Conservation (phyloP, 2,888 invertebrate species). For the Phytoseiulus persimilis region DNA sequence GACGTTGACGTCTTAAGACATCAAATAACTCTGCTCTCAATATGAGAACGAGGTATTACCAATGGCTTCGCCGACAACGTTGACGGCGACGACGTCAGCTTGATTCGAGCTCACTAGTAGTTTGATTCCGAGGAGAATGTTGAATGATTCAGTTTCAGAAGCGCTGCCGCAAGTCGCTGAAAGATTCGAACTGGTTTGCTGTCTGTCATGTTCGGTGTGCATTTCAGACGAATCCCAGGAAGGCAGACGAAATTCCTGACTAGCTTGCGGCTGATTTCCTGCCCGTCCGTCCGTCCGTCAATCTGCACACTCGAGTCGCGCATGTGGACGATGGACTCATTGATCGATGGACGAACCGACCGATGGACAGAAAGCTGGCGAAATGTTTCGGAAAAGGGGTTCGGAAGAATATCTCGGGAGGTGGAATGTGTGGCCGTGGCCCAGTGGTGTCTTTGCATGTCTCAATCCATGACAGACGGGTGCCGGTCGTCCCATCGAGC, state of each 20-base stretch:
- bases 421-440: neutral
- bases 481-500: neutral
- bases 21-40: neutral
- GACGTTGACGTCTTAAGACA: neutral
- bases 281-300: neutral
- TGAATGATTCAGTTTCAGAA: neutral
- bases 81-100: neutral
- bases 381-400: neutral
- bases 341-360: neutral
- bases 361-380: neutral
- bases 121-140: neutral
- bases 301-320: neutral
- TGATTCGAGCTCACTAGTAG: neutral
- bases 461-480: constrained; percentile 5
- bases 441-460: neutral
- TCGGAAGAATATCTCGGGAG: neutral
- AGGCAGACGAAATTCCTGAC: neutral
- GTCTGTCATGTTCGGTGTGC: constrained; percentile 5
- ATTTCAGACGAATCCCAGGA: neutral
- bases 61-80: neutral
- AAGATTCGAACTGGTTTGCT: neutral
- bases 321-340: neutral
- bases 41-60: neutral
- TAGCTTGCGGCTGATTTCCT: neutral
- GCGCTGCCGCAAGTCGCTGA: neutral